Base-by-base conservation (phyloP, 2,888 invertebrate species). In the Eulithis prunata region DNA sequence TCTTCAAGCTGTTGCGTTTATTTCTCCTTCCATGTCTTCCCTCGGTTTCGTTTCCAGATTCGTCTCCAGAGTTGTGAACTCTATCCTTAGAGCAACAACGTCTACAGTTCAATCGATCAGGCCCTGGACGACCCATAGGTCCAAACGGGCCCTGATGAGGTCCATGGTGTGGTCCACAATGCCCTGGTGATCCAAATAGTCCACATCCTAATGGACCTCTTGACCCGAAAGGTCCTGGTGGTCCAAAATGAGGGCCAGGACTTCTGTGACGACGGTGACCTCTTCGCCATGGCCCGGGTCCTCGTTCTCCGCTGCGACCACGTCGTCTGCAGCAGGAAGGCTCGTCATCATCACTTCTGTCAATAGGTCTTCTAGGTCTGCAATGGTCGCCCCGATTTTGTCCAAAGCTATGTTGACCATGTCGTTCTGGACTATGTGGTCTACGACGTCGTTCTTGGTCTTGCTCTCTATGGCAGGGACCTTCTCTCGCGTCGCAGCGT, bases 21-120 rank as follows among this genome's bases (percentile, higher is more conserved):
- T 69, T 65, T 21, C 57, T 67, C 57, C 49, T 62, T 64, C 53
- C 62, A 58, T 54, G 55, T 6, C 54, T 53, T 58, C 49, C 21
- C 6, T 65, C 72, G 8, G 58, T 57, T 38, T 71, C 70, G 46
- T 67, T 66, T 8, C 64, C 71, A 13, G 70, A 63, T 68, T 68
- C 65, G 11, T 68, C 68, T 49, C 54, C 58, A 10, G 54, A 58
- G 14, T 64, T 49, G 45, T 57, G 52, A 51, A 6, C 13, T 43
- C 14, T 62, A 43, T 14, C 32, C 43, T 47, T 32, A 13, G 45
- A 45, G 52, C 59, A 45, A 43, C 52, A 52, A 28, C 45, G 8
- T 53, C 51, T 51, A n/a, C 51, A 53, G 32, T 41, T 13, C 5
- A n/a, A 8, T 12, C 45, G 12, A 10, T 47, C 47, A 13, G 14